Evolutionary conservation across 2,113 vertebrate species (phyloP), one percentile per base, ranked within the genome.

Genomic region (Brachionichthys hirsutus): DNA sequence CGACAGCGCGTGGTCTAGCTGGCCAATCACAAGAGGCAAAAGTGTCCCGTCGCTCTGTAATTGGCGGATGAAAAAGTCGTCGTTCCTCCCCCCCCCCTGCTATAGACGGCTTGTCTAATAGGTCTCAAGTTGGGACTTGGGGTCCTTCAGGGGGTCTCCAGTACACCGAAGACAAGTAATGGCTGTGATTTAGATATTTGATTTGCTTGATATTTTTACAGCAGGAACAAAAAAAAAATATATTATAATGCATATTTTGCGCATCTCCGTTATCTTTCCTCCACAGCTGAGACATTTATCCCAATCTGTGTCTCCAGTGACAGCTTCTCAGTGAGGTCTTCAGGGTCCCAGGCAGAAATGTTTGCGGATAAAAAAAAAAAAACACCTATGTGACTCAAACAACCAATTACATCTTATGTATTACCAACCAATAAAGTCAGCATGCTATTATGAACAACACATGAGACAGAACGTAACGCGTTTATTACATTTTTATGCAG

Each of bases 121-220:
- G 77, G 66, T 76, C 68, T 83, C 75, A 81, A 62, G 2, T 67
- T 76, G 78, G 72, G 73, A 82, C 80, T 78, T 84, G 67, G 62
- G 68, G 70, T 83, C 70, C 74, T 85, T 78, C 44, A 67, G 76
- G 75, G 70, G 70, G 49, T 78, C 78, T 62, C 57, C 44, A 65
- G 67, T 15, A 71, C 72, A 67, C 63, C 12, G 16, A 72, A 74
- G 71, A 73, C 71, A 55, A 43, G 71, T 73, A 66, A 75, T 67
- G 38, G 40, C 69, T 44, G 59, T 68, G 67, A 84, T 79, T 78
- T 80, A 85, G 66, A 64, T 75, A 71, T 81, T 84, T 70, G 67
- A 71, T 80, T 72, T 78, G 47, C 54, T 67, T 80, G 50, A 82
- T 77, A 53, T 72, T 77, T 75, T 75, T 72, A 77, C 57, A 53